Evolutionary conservation across 2,888 invertebrate genomes (phyloP).

Genomic region (Spisula solida): DNA sequence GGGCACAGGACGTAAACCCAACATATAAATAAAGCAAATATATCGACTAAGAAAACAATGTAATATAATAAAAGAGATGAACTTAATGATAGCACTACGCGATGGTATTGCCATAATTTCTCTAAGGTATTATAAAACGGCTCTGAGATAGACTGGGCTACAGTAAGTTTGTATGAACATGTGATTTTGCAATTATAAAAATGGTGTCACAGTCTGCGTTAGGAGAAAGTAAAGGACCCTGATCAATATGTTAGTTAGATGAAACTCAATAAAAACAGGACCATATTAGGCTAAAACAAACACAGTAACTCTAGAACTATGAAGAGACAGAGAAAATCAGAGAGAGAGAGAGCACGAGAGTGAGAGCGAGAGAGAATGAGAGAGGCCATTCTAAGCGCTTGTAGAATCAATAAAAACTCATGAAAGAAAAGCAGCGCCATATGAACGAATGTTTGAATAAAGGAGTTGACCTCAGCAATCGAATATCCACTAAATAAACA

Average conservation of each 20-base stretch:
- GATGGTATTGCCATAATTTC: background rate
- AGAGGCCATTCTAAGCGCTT: background rate
- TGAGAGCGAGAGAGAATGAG: background rate
- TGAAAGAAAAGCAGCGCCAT: constrained; percentile 2
- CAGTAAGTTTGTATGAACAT: background rate
- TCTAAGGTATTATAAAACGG: background rate
- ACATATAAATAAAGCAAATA: background rate
- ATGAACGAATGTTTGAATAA: background rate
- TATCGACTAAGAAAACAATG: background rate
- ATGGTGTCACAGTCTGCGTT: constrained; percentile 13
- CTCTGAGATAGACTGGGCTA: background rate
- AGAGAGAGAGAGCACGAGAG: background rate
- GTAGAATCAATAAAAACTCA: background rate
- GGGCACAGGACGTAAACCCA: no score
- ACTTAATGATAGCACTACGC: background rate
- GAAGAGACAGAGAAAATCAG: background rate
- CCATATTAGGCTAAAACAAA: constrained; percentile 7
- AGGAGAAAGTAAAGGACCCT: constrained; percentile 1
- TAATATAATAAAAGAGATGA: background rate
- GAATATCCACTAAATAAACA: background rate
- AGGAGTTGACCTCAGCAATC: background rate
- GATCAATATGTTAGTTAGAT: constrained; percentile 23
- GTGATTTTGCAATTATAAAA: constrained; percentile 18
- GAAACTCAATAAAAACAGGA: constrained; percentile 18
- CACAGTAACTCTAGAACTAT: constrained; percentile 1